Conservation (phyloP, 2,888 invertebrate genomes). For the Andrena hattorfiana region DNA sequence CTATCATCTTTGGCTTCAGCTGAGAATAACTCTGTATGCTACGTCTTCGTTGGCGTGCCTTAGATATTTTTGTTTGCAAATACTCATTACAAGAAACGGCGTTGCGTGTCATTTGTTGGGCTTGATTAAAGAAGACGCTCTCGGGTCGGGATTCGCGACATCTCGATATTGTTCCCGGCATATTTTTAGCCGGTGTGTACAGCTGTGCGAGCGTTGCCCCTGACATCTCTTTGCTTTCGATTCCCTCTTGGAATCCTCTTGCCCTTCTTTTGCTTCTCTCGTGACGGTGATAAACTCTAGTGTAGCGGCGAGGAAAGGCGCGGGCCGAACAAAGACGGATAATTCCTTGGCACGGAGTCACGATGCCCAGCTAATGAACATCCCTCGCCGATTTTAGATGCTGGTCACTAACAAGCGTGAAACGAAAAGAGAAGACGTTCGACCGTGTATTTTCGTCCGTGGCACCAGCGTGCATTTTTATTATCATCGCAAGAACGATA, state of each 20-base stretch:
- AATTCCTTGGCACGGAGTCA: constrained; percentile 68
- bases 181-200: constrained; percentile 51
- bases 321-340: constrained; percentile 65
- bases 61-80: not conserved
- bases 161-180: constrained; percentile 48
- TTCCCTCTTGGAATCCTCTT: constrained; percentile 49
- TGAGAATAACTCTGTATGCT: too few species aligned
- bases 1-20: too few species aligned
- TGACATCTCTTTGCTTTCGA: constrained; percentile 53
- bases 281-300: constrained; percentile 58
- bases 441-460: constrained; percentile 13
- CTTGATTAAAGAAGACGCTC: constrained; percentile 8
- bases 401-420: constrained; percentile 60
- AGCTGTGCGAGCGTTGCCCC: constrained; percentile 53
- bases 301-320: not conserved
- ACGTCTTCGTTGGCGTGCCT: too few species aligned
- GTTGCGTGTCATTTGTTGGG: constrained; percentile 33
- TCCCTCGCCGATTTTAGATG: constrained; percentile 69
- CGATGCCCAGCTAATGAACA: constrained; percentile 67
- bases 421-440: constrained; percentile 16
- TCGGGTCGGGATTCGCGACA: constrained; percentile 22
- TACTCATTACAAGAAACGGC: constrained; percentile 15
- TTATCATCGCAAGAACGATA: not conserved
- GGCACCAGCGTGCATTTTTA: not conserved
- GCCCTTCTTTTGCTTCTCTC: constrained; percentile 32